Conservation (phyloP, 2,113 vertebrate species). For the Lates calcarifer region DNA sequence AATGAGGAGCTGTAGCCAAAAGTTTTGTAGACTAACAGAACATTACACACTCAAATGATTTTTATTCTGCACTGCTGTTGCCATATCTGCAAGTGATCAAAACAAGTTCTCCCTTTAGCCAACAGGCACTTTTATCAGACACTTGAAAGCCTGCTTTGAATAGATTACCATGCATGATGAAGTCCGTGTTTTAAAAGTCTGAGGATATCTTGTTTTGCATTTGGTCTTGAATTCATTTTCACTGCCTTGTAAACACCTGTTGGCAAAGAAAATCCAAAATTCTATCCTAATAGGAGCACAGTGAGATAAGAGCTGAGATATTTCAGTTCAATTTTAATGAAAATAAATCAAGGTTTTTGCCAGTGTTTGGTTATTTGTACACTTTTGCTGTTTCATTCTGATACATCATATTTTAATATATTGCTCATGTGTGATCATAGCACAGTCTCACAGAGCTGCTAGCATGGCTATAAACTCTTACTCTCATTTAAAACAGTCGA, state of each 20-base stretch:
- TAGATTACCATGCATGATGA: slow-evolving; percentile 31
- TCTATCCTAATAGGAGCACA: neutral
- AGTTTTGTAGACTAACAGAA: neutral
- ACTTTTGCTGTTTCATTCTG: neutral
- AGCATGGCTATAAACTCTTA: neutral
- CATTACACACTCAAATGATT: slow-evolving; percentile 1
- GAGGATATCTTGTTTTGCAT: neutral
- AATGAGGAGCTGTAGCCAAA: neutral
- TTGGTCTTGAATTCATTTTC: neutral
- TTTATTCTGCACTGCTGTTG: slow-evolving; percentile 11
- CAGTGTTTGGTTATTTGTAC: neutral
- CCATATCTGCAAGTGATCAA: slow-evolving; percentile 25
- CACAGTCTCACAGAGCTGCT: neutral
- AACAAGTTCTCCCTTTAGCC: slow-evolving; percentile 20
- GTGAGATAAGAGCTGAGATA: neutral
- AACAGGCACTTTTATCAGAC: slow-evolving; percentile 12
- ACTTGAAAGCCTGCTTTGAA: slow-evolving; percentile 15
- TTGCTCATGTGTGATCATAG: neutral
- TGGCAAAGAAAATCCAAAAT: neutral
- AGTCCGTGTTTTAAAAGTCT: neutral
- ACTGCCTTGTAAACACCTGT: neutral
- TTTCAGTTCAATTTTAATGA: neutral
- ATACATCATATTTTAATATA: neutral
- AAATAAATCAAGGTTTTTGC: neutral
- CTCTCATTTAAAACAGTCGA: neutral